Conservation (phyloP, 2,888 invertebrate species). For the Rhagonycha lutea region DNA sequence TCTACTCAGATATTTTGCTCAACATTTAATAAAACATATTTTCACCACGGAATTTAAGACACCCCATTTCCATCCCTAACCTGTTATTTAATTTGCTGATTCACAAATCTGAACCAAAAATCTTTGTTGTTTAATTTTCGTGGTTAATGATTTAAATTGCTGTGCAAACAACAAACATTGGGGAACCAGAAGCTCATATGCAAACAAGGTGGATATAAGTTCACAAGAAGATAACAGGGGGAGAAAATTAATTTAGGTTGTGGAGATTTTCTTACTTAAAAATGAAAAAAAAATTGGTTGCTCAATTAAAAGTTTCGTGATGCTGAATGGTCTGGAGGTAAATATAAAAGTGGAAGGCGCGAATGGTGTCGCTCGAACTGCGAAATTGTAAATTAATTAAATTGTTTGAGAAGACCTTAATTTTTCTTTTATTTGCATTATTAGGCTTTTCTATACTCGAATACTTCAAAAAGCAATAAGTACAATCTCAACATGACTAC, state of each 20-base stretch:
- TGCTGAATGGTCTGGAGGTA: too few relatives aligned
- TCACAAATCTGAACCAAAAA: neutral
- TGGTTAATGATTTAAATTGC: too few relatives aligned
- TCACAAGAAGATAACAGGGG: too few relatives aligned
- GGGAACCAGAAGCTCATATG: too few relatives aligned
- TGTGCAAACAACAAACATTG: too few relatives aligned
- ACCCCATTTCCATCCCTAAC: neutral
- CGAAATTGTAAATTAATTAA: neutral
- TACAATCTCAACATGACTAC: conserved; percentile 14
- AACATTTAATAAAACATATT: neutral
- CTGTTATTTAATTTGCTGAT: neutral
- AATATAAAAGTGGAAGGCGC: neutral
- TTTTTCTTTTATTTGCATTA: neutral
- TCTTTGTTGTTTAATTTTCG: too few relatives aligned
- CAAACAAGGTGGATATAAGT: too few relatives aligned
- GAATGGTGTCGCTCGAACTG: neutral
- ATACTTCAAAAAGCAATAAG: neutral
- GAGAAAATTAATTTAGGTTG: too few relatives aligned
- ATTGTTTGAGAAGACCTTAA: neutral
- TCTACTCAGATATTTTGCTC: neutral
- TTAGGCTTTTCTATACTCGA: neutral
- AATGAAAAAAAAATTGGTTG: too few relatives aligned
- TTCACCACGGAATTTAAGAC: neutral
- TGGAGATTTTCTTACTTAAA: too few relatives aligned
- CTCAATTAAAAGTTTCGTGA: too few relatives aligned